A percentile compares a stretch with the other conserved stretches of the same genome.
Conservation (phyloP, 2,888 invertebrate genomes). For the Carterocephalus palaemon region DNA sequence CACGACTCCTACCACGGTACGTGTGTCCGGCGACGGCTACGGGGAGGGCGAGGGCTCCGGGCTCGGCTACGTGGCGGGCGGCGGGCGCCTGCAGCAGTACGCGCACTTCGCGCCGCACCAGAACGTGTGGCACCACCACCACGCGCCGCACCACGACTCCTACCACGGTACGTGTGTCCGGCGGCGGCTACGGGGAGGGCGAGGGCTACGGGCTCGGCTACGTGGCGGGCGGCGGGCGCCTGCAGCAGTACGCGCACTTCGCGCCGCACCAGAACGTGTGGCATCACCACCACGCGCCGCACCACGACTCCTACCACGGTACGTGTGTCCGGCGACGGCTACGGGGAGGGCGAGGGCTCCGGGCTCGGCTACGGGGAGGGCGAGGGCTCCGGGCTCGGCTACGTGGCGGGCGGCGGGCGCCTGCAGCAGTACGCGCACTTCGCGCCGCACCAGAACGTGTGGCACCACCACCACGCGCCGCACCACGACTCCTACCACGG, state of each 20-base stretch:
- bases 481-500: constrained; percentile 65
- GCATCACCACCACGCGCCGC: constrained; percentile 65
- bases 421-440: constrained; percentile 74
- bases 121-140: constrained; percentile 70
- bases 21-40: constrained; percentile 40
- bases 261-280: constrained; percentile 70
- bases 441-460: constrained; percentile 69
- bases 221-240: constrained; percentile 55
- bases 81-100: constrained; percentile 67
- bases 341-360: constrained; percentile 56
- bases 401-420: constrained; percentile 54
- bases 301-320: constrained; percentile 65
- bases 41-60: constrained; percentile 58
- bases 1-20: constrained; percentile 62
- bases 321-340: constrained; percentile 40
- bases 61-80: constrained; percentile 59
- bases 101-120: constrained; percentile 71
- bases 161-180: constrained; percentile 54
- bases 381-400: no score
- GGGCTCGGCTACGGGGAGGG: constrained; percentile 51
- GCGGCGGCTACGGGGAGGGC: constrained; percentile 44
- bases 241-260: constrained; percentile 73
- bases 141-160: constrained; percentile 61
- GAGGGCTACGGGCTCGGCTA: constrained; percentile 65
- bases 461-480: constrained; percentile 65